Percentiles rank a stretch among this genome's conserved stretches.
phyloP scores from a whole-genome alignment of 2,797 vertebrate species.

The Prionace glauca region DNA sequence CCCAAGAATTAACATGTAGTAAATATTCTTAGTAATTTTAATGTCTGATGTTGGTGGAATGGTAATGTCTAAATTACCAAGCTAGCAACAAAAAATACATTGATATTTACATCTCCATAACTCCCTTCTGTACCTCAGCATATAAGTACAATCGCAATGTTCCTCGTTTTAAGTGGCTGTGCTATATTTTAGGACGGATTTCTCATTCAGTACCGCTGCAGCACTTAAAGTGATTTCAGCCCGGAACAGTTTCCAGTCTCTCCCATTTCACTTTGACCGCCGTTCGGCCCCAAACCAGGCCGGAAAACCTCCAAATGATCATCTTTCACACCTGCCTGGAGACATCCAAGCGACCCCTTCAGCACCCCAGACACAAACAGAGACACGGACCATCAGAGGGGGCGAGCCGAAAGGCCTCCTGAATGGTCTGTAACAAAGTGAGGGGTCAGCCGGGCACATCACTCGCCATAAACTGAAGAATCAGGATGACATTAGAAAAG shows the following conservation, averaged over 20 bases:
- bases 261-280: not conserved
- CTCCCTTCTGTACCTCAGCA: too few relatives aligned
- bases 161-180: not conserved
- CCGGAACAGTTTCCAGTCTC: too few relatives aligned
- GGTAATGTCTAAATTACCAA: not conserved
- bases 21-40: not conserved
- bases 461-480: not conserved
- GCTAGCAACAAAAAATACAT: not conserved
- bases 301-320: not conserved
- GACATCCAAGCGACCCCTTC: constrained; percentile 38
- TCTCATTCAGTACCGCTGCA: not conserved
- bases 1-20: not conserved
- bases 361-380: constrained; percentile 39
- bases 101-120: not conserved
- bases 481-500: not conserved
- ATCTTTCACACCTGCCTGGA: not conserved
- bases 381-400: not conserved
- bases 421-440: constrained; percentile 34
- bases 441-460: not conserved
- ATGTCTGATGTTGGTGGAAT: not conserved
- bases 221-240: not conserved
- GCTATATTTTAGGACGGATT: not conserved
- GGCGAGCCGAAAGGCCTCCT: constrained; percentile 37
- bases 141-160: not conserved
- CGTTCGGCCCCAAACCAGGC: too few relatives aligned